A percentile compares a stretch with the other conserved stretches of the same genome.
Evolutionary conservation across 2,113 vertebrate genomes (phyloP).

Genomic region (Sitta europaea): DNA sequence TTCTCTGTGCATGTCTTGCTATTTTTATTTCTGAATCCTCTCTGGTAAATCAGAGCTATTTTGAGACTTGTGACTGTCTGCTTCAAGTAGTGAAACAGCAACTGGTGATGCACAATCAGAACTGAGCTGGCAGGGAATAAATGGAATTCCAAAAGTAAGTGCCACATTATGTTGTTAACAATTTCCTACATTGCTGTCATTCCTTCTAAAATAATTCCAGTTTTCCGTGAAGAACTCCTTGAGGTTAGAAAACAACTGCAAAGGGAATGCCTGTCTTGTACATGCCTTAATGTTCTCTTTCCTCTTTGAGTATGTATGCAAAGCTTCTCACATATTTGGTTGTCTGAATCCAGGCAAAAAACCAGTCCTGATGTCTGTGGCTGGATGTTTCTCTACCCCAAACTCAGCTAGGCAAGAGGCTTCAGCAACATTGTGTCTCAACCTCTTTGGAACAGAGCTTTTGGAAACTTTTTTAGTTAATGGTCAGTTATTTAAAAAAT

Average conservation of each 20-base stretch:
- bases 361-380: fast-evolving
- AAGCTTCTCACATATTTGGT: background rate
- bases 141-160: background rate
- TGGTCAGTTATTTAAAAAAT: background rate
- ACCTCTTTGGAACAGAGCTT: background rate
- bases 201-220: background rate
- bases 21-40: background rate
- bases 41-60: background rate
- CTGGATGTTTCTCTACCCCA: background rate
- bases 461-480: background rate
- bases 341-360: background rate
- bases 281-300: background rate
- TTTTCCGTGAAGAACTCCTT: background rate
- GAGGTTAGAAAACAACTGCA: background rate
- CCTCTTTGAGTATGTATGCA: background rate
- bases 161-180: background rate
- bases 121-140: background rate
- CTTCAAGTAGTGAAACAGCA: background rate
- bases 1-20: background rate
- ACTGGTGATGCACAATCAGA: background rate
- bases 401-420: background rate
- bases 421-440: background rate
- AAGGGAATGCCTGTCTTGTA: background rate
- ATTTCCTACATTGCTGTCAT: background rate
- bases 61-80: background rate